These are phyloP conservation scores for Echinarachnius parma DNA, from an alignment of 53 echinoderm and acorn worm species.

Conservation along the genomic window DNA sequence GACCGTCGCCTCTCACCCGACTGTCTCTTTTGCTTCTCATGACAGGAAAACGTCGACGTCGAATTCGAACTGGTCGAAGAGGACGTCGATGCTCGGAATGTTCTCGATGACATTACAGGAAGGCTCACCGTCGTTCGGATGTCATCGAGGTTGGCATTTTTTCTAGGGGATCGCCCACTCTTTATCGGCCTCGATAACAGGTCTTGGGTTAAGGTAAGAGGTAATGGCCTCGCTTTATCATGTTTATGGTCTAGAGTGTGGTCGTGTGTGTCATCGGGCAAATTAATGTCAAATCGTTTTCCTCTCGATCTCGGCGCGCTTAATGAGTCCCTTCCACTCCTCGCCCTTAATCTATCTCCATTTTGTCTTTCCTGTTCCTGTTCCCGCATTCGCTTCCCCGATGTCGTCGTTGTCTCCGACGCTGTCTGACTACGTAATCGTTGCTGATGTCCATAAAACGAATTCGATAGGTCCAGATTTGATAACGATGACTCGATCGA, in stretches of 20 bases:
- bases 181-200: too few species aligned
- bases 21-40: slow-evolving; percentile 11
- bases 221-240: too few species aligned
- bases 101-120: slow-evolving; percentile 12
- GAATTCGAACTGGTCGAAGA: background rate
- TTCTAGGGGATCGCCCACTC: too few species aligned
- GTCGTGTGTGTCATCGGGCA: too few species aligned
- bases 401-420: background rate
- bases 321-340: slow-evolving; percentile 9
- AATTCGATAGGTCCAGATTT: background rate
- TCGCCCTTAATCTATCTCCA: background rate
- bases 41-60: slow-evolving; percentile 30
- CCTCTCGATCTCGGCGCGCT: slow-evolving; percentile 22
- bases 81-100: slow-evolving; percentile 5
- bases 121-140: background rate
- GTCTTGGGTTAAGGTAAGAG: too few species aligned
- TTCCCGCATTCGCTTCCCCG: background rate
- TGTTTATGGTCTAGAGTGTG: too few species aligned
- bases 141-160: background rate
- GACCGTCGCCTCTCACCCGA: background rate
- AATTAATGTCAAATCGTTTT: background rate
- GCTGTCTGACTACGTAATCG: background rate
- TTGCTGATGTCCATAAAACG: slow-evolving; percentile 25
- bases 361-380: background rate
- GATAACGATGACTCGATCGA: background rate